Base-by-base conservation (phyloP, 2,888 invertebrate species). In the Clostera curtula region DNA sequence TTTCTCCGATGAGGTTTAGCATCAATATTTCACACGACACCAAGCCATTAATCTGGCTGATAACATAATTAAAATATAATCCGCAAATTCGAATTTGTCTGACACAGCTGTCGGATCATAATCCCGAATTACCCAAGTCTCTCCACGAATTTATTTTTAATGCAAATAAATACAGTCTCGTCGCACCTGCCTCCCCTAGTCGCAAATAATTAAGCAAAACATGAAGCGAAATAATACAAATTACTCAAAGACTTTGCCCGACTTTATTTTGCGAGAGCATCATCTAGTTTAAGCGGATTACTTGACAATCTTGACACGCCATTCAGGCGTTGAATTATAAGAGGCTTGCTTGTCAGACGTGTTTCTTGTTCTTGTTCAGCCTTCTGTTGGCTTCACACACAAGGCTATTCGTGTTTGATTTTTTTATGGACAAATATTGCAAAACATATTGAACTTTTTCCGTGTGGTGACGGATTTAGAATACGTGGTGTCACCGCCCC, bases 141-240 rank as follows among this genome's bases (percentile, higher is more conserved):
- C 68, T 56, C 51, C 56, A 60, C 56, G 62, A 77, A 75, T 76
- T 68, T 75, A 75, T 74, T 77, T 77, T 76, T 75, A 73, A 77
- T 77, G 74, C 76, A 77, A 77, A 77, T 75, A 76, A 77, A 76
- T 77, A 77, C 75, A 76, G 74, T 68, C 70, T 74, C 66, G 68
- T 74, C 72, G 71, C 79, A 77, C 76, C 77, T 76, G 76, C 65
- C 66, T 56, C 69, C 67, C 72, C 71, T 63, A 68, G 71, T 69
- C 63, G 61, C 67, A 71, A 64, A 73, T 75, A 75, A 77, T 76
- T 76, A 74, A 72, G 73, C 67, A 56, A 63, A 73, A 70, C 69
- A 70, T 69, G 67, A 60, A 72, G 71, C 68, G 68, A 71, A 73
- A 73, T 74, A 73, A 75, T 76, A 73, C 65, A 73, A 74, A 75